Conservation (phyloP, 2,797 vertebrate genomes). For the Manis pentadactyla region DNA sequence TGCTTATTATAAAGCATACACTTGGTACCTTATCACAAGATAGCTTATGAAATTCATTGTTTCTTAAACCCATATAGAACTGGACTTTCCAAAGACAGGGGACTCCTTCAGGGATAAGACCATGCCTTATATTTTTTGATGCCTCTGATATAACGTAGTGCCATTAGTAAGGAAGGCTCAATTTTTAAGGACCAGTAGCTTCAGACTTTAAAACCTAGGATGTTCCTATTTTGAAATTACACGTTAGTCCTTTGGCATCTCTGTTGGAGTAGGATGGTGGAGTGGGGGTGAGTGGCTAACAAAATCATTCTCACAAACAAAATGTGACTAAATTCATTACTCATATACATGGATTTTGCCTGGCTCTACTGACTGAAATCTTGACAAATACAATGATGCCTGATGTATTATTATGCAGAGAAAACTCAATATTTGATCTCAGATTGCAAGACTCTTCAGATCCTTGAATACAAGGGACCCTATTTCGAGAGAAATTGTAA, state of each 20-base stretch:
- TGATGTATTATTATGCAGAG: slow-evolving; percentile 10
- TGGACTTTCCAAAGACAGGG: background rate
- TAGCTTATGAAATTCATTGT: slow-evolving; percentile 5
- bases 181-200: background rate
- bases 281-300: slow-evolving; percentile 9
- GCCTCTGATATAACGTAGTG: background rate
- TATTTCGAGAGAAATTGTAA: slow-evolving; percentile 87
- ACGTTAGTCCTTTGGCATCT: slow-evolving; percentile 46
- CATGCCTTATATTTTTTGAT: background rate
- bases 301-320: slow-evolving; percentile 72
- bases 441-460: slow-evolving; percentile 82
- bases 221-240: slow-evolving; percentile 8
- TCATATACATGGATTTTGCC: slow-evolving; percentile 64
- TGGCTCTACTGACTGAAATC: slow-evolving; percentile 64
- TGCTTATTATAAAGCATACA: background rate
- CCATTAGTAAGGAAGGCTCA: background rate
- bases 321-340: slow-evolving; percentile 70
- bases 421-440: slow-evolving; percentile 78
- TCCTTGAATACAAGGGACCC: slow-evolving; percentile 86
- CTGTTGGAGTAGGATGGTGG: background rate
- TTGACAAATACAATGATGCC: slow-evolving; percentile 74
- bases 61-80: background rate
- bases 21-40: background rate
- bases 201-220: slow-evolving; percentile 36
- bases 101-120: background rate